Base-by-base conservation (phyloP, 2,113 vertebrate genomes). In the Theristicus caerulescens region DNA sequence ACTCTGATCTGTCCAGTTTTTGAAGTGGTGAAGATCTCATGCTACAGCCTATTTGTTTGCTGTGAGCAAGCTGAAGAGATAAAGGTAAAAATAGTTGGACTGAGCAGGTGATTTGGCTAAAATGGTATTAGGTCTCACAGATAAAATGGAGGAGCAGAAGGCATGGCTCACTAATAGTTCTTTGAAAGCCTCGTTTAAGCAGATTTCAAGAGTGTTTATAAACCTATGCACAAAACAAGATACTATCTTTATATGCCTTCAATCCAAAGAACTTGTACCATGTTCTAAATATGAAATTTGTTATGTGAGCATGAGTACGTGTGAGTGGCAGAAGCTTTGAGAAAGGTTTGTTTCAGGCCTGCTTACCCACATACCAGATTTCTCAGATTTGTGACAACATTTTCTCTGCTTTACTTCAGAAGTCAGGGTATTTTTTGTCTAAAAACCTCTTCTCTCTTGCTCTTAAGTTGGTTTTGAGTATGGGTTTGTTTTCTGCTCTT, bases 221-320 rank as follows among this genome's bases (percentile, higher is more conserved):
- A 86, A 46, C 29, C 14, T 69, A 0, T 38, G 18, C 16, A 18
- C 20, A 78, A 70, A 52, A 18, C 5, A 31, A 59, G 36, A 16
- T 64, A 2, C 29, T 67, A 0, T 61, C 20, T 64, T 78, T 59
- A 16, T 49, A 49, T 34, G 12, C 15, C 20, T 91, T 76, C n/a
- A 86, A 26, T 13, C 8, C 11, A 24, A 6, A 72, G 32, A 72
- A 40, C 24, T 47, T 16, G 6, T 70, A 52, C 9, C 0, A 1
- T 64, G 21, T 16, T 70, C 3, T 44, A 74, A 90, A 12, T 42
- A 34, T 3, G 58, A 51, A 36, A 66, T 85, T 80, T 86, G 22
- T 20, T 54, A 15, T 0, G 5, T 57, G 32, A 62, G 19, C 25
- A 4, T 31, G 36, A 64, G 18, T 47, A 21, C 1, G 0, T 61